Conservation (phyloP, 1,140 invertebrate species). For the Trichonephila clavipes region DNA sequence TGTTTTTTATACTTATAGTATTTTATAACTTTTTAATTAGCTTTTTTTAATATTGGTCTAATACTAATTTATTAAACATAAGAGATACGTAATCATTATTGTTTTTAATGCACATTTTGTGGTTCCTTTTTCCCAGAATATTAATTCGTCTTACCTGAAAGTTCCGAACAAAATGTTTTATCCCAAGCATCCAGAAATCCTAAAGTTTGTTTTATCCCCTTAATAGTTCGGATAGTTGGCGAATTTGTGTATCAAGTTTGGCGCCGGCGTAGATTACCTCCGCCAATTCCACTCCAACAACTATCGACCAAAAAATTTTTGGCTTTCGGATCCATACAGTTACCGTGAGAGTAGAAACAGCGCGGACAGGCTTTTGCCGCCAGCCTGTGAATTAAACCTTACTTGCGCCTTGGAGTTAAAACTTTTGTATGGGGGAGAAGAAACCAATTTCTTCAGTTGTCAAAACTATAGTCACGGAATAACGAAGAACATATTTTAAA, state of each 20-base stretch:
- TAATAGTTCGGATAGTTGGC: slow-evolving; percentile 21
- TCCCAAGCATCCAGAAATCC: neutral
- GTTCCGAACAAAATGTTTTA: neutral
- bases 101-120: no score
- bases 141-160: neutral
- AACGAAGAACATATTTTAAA: neutral
- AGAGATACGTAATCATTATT: no score
- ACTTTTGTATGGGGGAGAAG: neutral
- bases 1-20: no score
- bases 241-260: slow-evolving; percentile 33
- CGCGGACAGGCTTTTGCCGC: neutral
- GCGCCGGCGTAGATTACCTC: slow-evolving; percentile 13
- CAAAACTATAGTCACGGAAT: neutral
- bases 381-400: slow-evolving; percentile 16
- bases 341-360: slow-evolving; percentile 40
- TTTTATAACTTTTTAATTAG: no score
- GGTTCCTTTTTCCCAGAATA: neutral
- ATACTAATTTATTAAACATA: no score
- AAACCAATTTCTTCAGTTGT: neutral
- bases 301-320: slow-evolving; percentile 67
- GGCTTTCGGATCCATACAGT: slow-evolving; percentile 52
- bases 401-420: neutral
- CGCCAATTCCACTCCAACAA: slow-evolving; percentile 10
- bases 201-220: slow-evolving; percentile 17
- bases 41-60: no score